Evolutionary conservation across 2,888 invertebrate species (phyloP).

Genomic region (Drosophila flavopinicola): DNA sequence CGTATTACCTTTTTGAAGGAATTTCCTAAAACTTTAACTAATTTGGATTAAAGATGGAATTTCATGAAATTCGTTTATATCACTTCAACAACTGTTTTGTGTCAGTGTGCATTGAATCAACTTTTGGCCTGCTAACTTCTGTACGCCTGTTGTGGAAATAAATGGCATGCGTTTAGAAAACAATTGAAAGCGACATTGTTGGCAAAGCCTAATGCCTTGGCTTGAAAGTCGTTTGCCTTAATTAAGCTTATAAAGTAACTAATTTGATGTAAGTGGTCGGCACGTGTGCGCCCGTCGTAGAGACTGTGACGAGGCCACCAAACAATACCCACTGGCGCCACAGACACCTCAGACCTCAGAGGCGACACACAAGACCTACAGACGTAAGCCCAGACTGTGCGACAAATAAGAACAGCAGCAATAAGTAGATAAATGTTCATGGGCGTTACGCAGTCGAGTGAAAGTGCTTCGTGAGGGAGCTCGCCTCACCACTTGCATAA

Average conservation of each 20-base stretch:
- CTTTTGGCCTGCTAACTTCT: slow-evolving; percentile 13
- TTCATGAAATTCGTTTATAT: background rate
- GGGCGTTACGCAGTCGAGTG: slow-evolving; percentile 26
- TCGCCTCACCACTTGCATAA: slow-evolving; percentile 28
- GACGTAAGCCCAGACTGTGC: slow-evolving; percentile 15
- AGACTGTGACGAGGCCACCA: slow-evolving; percentile 18
- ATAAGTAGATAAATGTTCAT: slow-evolving; percentile 26
- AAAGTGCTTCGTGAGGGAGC: slow-evolving; percentile 28
- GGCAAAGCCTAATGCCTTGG: slow-evolving; percentile 20
- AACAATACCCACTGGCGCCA: background rate
- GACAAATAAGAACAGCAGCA: slow-evolving; percentile 16
- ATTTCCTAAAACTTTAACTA: background rate
- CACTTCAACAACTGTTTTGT: background rate
- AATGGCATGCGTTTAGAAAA: slow-evolving; percentile 27
- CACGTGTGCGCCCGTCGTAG: slow-evolving; percentile 50
- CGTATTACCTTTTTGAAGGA: too few species aligned
- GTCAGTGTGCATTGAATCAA: slow-evolving; percentile 13
- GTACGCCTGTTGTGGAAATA: slow-evolving; percentile 20
- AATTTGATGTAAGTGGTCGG: slow-evolving; percentile 47
- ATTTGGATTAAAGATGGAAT: too few species aligned
- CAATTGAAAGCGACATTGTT: slow-evolving; percentile 32
- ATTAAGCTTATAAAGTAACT: slow-evolving; percentile 56
- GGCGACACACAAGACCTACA: slow-evolving; percentile 4
- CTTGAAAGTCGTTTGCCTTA: slow-evolving; percentile 33
- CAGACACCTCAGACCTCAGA: background rate